Evolutionary conservation across 2,113 vertebrate genomes (phyloP), one percentile per base, ranked within the genome.

Genomic region (Elgaria multicarinata): DNA sequence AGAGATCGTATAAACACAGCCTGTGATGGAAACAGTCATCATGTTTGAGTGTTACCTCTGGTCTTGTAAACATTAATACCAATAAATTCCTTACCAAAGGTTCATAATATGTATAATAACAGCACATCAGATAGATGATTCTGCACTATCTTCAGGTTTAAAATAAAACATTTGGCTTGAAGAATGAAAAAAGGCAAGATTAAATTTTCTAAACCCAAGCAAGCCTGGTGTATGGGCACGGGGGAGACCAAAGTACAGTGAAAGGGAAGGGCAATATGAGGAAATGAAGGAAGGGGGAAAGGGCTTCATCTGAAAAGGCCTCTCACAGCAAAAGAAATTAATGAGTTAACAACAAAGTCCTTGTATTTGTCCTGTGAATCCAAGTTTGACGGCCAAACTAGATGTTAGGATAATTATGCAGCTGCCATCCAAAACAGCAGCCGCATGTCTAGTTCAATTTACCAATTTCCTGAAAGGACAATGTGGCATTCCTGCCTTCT

Each of bases 1-100:
- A 67, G 94, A 96, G 96, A 96, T 96, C 95, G 96, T 93, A 95
- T 95, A 97, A 97, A 97, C 95, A 97, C 94, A 95, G 91, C 87
- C 80, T 92, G 89, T 6, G 90, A 18, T 93, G 93, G 95, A 95
- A 97, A 94, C 33, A 92, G 58, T 20, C n/a, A 69, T 87, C 87
- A 93, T 83, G 91, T 91, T 91, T 90, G 87, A 92, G 44, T 71
- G 93, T 95, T 94, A 55, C 76, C 93, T 92, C 90, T 95, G 88
- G 9, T 36, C 95, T 90, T 78, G 71, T 93, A 96, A 96, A 95
- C 75, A 96, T 87, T 90, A 93, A 94, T 91, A 89, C 46, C 92
- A 91, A 92, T 89, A 94, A 36, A 74, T 87, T 39, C 39, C 22
- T 86, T 90, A 5, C 16, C 85, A 87, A 93, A 44, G 90, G 96